Percentiles rank a stretch among this genome's conserved stretches.
These are phyloP conservation scores for Carettochelys insculpta DNA, from an alignment of 2,113 vertebrate species.

Conservation along the genomic window DNA sequence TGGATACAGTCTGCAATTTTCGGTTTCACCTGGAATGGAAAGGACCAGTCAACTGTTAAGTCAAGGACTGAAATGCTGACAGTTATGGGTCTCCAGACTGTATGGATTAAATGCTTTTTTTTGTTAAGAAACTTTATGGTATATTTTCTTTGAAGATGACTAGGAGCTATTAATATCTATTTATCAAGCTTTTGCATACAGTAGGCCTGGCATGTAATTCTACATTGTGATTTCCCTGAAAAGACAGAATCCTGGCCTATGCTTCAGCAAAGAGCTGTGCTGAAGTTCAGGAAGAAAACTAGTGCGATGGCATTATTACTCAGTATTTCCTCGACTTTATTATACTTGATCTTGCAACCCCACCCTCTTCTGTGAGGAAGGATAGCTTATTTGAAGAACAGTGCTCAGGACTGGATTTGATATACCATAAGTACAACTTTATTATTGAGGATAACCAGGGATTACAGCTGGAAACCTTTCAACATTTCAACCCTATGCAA, in stretches of 20 bases:
- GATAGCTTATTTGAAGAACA: neutral
- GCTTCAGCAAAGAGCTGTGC: neutral
- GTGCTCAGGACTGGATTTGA: neutral
- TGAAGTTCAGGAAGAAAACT: neutral
- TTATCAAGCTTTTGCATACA: neutral
- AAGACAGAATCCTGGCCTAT: neutral
- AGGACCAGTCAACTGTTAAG: neutral
- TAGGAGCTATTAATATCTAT: neutral
- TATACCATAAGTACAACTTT: neutral
- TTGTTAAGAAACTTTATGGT: neutral
- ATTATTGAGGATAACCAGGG: neutral
- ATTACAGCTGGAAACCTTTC: slow-evolving; percentile 40
- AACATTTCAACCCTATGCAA: too few species aligned
- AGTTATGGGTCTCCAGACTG: neutral
- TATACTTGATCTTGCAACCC: neutral
- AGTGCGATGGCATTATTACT: neutral
- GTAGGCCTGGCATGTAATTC: neutral
- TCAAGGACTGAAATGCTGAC: neutral
- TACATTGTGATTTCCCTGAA: neutral
- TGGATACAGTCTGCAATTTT: neutral
- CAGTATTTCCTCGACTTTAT: neutral
- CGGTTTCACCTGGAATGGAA: neutral
- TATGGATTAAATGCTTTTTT: neutral
- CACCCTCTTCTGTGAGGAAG: neutral
- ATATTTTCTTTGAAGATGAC: neutral